Evolutionary conservation across 92 coral and sea anemone species (phyloP).

Genomic region (Palythoa grandiflora): DNA sequence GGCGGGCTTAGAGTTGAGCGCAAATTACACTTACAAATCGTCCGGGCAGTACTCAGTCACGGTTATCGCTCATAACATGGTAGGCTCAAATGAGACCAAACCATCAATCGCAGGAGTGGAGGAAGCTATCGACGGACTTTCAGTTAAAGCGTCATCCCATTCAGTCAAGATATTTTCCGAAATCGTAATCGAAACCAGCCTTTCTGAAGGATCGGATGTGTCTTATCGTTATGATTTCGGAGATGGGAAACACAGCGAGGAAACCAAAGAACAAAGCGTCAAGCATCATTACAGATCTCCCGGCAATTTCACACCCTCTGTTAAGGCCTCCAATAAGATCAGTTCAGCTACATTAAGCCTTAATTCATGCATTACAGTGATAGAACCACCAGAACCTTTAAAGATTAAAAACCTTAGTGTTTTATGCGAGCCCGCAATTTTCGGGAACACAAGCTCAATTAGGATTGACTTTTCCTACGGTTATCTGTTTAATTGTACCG

Average conservation of each 20-base stretch:
- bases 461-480: constrained; percentile 66
- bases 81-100: constrained; percentile 49
- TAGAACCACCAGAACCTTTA: constrained; percentile 45
- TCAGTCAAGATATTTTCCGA: constrained; percentile 34
- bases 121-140: constrained; percentile 66
- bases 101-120: constrained; percentile 56
- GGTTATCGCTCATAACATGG: constrained; percentile 71
- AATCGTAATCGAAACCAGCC: constrained; percentile 30
- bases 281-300: constrained; percentile 51
- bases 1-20: constrained; percentile 44
- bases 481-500: constrained; percentile 62
- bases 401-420: constrained; percentile 66
- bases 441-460: constrained; percentile 64
- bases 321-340: constrained; percentile 73
- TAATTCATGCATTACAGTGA: constrained; percentile 14
- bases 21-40: constrained; percentile 53
- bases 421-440: constrained; percentile 65
- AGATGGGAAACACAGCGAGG: constrained; percentile 59
- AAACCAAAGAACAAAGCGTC: constrained; percentile 9
- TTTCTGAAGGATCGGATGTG: constrained; percentile 61
- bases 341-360: not conserved
- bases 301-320: constrained; percentile 50
- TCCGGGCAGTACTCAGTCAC: constrained; percentile 52
- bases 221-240: constrained; percentile 64
- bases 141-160: constrained; percentile 26